Percentiles rank a stretch among this genome's conserved stretches.
Evolutionary conservation across 1,140 invertebrate species (phyloP).

Genomic region (Diploscapter pachys): DNA sequence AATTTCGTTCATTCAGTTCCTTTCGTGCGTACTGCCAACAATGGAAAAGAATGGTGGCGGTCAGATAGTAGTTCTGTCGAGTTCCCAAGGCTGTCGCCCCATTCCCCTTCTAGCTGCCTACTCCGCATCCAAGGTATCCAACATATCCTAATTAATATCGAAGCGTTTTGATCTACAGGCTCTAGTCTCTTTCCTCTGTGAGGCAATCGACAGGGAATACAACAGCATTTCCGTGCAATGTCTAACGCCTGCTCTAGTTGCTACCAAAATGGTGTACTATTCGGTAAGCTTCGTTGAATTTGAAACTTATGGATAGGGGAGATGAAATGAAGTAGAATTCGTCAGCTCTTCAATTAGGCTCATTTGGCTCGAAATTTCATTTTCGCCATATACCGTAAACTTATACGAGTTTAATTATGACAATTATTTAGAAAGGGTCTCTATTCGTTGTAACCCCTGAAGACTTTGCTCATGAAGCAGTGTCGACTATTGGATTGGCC

Average conservation of each 20-base stretch:
- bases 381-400: neutral
- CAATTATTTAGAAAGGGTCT: slow-evolving; percentile 39
- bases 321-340: no score
- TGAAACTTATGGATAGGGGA: neutral
- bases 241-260: slow-evolving; percentile 51
- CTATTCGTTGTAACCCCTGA: slow-evolving; percentile 54
- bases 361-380: neutral
- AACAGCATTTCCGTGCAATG: slow-evolving; percentile 51
- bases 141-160: neutral
- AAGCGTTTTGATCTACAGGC: slow-evolving; percentile 37
- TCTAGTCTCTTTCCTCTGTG: slow-evolving; percentile 47
- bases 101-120: slow-evolving; percentile 53
- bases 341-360: no score
- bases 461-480: slow-evolving; percentile 46
- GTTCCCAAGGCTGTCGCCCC: slow-evolving; percentile 48
- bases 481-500: slow-evolving; percentile 43
- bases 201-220: slow-evolving; percentile 53
- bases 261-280: slow-evolving; percentile 57
- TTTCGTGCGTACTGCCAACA: slow-evolving; percentile 49
- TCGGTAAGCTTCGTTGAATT: slow-evolving; percentile 30
- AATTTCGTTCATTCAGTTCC: slow-evolving; percentile 38
- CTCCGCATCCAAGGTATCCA: slow-evolving; percentile 43
- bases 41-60: slow-evolving; percentile 53
- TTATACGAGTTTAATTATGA: slow-evolving; percentile 15
- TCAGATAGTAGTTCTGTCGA: slow-evolving; percentile 55